Evolutionary conservation across 2,797 vertebrate genomes (phyloP), one percentile per base, ranked within the genome.

Genomic region (Typhlichthys eigenmanni): DNA sequence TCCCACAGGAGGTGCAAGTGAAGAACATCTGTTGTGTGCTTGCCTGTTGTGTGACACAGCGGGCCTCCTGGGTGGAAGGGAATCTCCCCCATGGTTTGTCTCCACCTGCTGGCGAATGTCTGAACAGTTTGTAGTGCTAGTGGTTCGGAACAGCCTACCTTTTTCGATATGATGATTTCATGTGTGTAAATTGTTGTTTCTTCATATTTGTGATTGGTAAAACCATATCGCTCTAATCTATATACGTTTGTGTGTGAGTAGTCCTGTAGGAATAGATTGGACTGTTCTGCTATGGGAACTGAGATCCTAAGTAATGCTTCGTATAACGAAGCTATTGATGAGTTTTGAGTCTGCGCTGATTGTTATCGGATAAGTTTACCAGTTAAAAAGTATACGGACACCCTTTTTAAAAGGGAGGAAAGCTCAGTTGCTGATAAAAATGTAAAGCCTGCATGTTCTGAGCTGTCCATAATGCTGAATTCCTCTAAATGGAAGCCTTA

Each of bases 91-190:
- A 47, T 72, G 3, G 13, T 79, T 67, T 87, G 81, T 69, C 66
- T 69, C 85, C 89, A 84, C 68, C 90, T 90, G 73, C 74, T 88
- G 89, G 82, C 61, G 5, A 68, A 10, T 47, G 12, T 24, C 5
- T 32, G 47, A 9, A 48, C 19, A 8, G 0, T 16, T 45, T 10
- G 55, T 57, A 13, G 11, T 38, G 8, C 12, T 47, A 12, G 16
- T 17, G 7, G 12, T 46, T 9, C 32, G 6, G 29, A 24, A n/a
- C 13, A 16, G 38, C 5, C 12, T 7, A 48, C 13, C 19, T 54
- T 29, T 19, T 17, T 46, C 5, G 24, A 14, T 29, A 13, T 6
- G 12, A 1, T 61, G 63, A 45, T 56, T 43, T 48, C 4, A 45
- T 13, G 10, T n/a, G 29, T 47, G 13, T 38, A 34, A 13, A 58